Conservation (phyloP, 2,113 vertebrate genomes). For the Brachyhypopomus occidentalis region DNA sequence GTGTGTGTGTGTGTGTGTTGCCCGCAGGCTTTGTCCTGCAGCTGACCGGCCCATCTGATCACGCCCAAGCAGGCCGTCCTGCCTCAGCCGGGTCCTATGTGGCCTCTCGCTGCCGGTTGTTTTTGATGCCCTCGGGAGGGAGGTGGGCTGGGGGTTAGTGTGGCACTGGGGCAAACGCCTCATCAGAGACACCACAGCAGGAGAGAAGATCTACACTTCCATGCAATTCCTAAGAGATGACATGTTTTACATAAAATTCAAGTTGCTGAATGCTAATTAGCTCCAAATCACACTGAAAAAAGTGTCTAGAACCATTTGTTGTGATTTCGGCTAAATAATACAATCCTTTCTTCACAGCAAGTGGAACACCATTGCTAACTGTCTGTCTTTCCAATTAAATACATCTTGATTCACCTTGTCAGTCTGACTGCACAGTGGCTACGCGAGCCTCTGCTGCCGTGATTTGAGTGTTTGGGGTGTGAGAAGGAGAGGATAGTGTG, state of each 20-base stretch:
- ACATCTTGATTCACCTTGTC: constrained; percentile 16
- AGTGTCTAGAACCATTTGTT: neutral
- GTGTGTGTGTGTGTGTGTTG: constrained; percentile 53
- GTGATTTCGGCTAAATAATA: neutral
- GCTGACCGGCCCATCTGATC: constrained; percentile 68
- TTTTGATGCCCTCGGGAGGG: constrained; percentile 56
- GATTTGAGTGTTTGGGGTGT: constrained; percentile 8
- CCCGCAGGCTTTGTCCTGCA: constrained; percentile 66
- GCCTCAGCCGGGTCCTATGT: constrained; percentile 54
- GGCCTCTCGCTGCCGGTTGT: constrained; percentile 51
- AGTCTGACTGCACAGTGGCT: neutral
- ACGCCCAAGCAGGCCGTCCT: constrained; percentile 65
- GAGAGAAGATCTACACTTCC: neutral
- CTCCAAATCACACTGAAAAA: too few species aligned
- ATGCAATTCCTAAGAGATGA: neutral
- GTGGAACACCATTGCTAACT: neutral
- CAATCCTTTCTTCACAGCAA: neutral
- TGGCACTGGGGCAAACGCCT: constrained; percentile 2
- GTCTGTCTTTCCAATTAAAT: constrained; percentile 3
- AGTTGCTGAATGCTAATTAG: neutral
- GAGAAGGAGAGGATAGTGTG: neutral
- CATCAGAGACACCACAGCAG: constrained; percentile 15
- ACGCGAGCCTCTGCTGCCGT: neutral
- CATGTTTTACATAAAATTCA: neutral
- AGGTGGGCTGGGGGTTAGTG: too few species aligned